Conservation (phyloP, 2,888 invertebrate species). For the Yponomeuta evonymella region DNA sequence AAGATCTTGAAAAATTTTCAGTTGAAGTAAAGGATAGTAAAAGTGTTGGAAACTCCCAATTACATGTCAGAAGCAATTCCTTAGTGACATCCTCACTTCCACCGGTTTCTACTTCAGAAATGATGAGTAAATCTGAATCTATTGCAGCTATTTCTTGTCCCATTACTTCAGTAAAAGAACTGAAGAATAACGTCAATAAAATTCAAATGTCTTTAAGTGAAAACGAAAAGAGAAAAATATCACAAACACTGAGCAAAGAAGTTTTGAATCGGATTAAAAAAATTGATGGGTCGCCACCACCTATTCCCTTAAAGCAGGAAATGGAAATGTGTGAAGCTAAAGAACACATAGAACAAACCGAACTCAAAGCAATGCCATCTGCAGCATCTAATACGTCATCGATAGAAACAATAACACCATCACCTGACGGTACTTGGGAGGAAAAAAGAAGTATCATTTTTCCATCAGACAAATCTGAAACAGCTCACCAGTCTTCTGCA, state of each 20-base stretch:
- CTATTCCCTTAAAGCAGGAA: conserved; percentile 62
- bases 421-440: conserved; percentile 11
- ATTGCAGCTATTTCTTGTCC: conserved; percentile 72
- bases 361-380: conserved; percentile 12
- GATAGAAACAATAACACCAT: conserved; percentile 5
- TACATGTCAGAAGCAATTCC: conserved; percentile 78
- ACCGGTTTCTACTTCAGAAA: conserved; percentile 48
- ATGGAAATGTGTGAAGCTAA: conserved; percentile 78
- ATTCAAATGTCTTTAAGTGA: conserved; percentile 76
- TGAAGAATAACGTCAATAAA: conserved; percentile 67
- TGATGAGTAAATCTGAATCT: conserved; percentile 73
- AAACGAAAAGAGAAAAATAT: conserved; percentile 83
- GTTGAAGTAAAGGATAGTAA: conserved; percentile 75
- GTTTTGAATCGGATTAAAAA: conserved; percentile 79
- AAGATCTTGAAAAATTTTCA: conserved; percentile 71
- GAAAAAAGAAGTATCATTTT: conserved; percentile 36
- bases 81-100: conserved; percentile 61
- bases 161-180: conserved; percentile 57
- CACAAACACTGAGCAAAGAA: conserved; percentile 84
- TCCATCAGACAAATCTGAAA: conserved; percentile 47
- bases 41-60: conserved; percentile 45
- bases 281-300: conserved; percentile 40
- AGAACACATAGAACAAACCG: background rate
- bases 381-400: conserved; percentile 6
- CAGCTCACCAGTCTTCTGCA: conserved; percentile 63